A percentile compares a stretch with the other conserved stretches of the same genome.
phyloP scores from a whole-genome alignment of 2,888 invertebrate genomes.

The Sphaerophoria taeniata region DNA sequence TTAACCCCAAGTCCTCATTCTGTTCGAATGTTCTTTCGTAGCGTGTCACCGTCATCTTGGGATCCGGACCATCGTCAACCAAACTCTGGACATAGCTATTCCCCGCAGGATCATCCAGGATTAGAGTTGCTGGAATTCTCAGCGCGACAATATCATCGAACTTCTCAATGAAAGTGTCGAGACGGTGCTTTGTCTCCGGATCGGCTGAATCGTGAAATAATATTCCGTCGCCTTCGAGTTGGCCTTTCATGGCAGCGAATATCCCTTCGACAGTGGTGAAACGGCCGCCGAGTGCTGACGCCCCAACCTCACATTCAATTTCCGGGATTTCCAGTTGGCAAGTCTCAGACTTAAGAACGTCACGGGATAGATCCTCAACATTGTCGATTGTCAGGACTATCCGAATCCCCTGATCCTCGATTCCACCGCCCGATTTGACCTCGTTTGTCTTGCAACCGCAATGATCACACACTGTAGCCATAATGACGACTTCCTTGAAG shows the following conservation, averaged over 20 bases:
- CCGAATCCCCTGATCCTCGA: slow-evolving; percentile 90
- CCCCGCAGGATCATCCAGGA: slow-evolving; percentile 98
- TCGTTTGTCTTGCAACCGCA: slow-evolving; percentile 98
- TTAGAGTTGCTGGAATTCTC: slow-evolving; percentile 87
- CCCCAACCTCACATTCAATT: slow-evolving; percentile 93
- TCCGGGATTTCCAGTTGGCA: slow-evolving; percentile 92
- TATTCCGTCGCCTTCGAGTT: slow-evolving; percentile 87
- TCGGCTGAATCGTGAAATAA: slow-evolving; percentile 90
- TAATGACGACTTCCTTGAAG: slow-evolving; percentile 98
- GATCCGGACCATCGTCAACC: slow-evolving; percentile 87
- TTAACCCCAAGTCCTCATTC: slow-evolving; percentile 97
- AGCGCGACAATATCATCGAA: slow-evolving; percentile 88
- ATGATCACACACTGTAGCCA: slow-evolving; percentile 96
- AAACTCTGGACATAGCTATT: slow-evolving; percentile 97
- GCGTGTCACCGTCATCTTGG: slow-evolving; percentile 88
- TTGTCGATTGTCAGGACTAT: slow-evolving; percentile 89
- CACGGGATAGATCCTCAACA: slow-evolving; percentile 93
- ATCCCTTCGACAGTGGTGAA: slow-evolving; percentile 98
- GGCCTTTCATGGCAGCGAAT: slow-evolving; percentile 89
- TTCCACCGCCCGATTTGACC: slow-evolving; percentile 96
- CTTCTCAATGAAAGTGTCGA: slow-evolving; percentile 87
- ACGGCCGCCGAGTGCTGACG: slow-evolving; percentile 93
- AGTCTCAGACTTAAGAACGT: slow-evolving; percentile 96
- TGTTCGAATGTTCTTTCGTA: slow-evolving; percentile 95
- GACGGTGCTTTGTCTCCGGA: slow-evolving; percentile 83